Percentiles rank a stretch among this genome's conserved stretches.
These are phyloP conservation scores for Aphelenchoides fujianensis DNA, from an alignment of 1,140 invertebrate species.

Conservation along the genomic window DNA sequence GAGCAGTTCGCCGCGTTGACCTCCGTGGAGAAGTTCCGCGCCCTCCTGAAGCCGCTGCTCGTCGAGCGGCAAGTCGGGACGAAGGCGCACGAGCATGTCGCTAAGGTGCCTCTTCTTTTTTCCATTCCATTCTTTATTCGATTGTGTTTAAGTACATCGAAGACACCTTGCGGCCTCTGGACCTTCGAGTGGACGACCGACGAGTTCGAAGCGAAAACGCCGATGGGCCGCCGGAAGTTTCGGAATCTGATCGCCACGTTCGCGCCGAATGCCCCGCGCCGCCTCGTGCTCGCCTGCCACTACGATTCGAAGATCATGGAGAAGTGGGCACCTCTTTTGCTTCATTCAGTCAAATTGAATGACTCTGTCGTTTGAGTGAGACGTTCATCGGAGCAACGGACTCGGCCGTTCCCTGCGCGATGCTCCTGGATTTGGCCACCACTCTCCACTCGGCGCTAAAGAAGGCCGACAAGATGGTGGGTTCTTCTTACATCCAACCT, in stretches of 20 bases:
- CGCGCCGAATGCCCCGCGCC: conserved; percentile 75
- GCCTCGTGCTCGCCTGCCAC: conserved; percentile 83
- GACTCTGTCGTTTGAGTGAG: conserved; percentile 54
- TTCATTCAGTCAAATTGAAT: conserved; percentile 15
- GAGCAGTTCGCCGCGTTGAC: conserved; percentile 22
- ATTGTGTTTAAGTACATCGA: conserved; percentile 47
- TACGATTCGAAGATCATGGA: conserved; percentile 79
- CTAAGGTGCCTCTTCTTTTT: conserved; percentile 27
- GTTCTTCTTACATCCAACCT: conserved; percentile 16
- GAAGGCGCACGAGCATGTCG: conserved; percentile 28
- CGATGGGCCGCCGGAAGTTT: conserved; percentile 44
- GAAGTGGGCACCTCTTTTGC: conserved; percentile 37
- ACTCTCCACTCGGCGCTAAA: conserved; percentile 70
- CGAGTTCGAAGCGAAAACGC: conserved; percentile 49
- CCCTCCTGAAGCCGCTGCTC: conserved; percentile 37
- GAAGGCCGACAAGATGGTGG: conserved; percentile 27
- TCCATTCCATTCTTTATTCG: too few species aligned
- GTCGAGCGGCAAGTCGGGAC: conserved; percentile 41
- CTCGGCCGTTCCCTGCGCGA: conserved; percentile 93
- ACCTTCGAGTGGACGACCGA: conserved; percentile 60
- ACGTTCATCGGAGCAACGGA: conserved; percentile 89
- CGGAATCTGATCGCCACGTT: conserved; percentile 59
- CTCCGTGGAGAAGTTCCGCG: neutral
- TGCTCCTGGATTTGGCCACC: conserved; percentile 82
- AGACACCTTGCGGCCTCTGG: conserved; percentile 41